Percentiles rank a stretch among this genome's conserved stretches.
Evolutionary conservation across 2,797 vertebrate species (phyloP).

Genomic region (Dipus sagitta): DNA sequence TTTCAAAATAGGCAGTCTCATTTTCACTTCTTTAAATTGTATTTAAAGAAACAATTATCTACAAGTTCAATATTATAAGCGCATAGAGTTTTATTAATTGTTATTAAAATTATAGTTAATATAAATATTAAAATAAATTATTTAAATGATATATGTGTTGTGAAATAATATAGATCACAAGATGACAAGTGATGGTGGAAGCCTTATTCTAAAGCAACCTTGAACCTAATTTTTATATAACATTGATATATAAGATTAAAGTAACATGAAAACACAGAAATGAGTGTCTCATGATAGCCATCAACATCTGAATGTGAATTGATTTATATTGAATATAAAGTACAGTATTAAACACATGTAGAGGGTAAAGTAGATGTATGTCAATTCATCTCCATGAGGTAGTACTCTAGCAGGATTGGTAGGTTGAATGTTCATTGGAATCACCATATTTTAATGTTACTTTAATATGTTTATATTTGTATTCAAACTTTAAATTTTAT

Average conservation of each 20-base stretch:
- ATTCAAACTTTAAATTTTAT: neutral
- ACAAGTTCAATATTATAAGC: neutral
- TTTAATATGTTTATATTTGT: neutral
- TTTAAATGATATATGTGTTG: neutral
- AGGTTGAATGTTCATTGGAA: neutral
- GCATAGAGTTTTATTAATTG: neutral
- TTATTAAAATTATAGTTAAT: conserved; percentile 5
- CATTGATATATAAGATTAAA: neutral
- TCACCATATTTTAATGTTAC: neutral
- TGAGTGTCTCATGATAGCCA: neutral
- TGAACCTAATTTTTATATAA: neutral
- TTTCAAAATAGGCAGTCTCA: neutral
- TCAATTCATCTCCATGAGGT: neutral
- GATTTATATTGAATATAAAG: neutral
- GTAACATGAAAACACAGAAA: neutral
- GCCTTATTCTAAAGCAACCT: neutral
- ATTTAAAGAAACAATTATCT: conserved; percentile 9
- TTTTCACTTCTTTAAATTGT: neutral
- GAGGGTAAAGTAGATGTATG: neutral
- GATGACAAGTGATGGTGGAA: neutral
- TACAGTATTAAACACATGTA: neutral
- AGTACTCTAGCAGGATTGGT: neutral
- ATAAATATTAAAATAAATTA: neutral
- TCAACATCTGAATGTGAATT: conserved; percentile 11
- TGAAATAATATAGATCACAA: neutral